Conservation (phyloP, 1,140 invertebrate species). For the Antheraea mylitta region DNA sequence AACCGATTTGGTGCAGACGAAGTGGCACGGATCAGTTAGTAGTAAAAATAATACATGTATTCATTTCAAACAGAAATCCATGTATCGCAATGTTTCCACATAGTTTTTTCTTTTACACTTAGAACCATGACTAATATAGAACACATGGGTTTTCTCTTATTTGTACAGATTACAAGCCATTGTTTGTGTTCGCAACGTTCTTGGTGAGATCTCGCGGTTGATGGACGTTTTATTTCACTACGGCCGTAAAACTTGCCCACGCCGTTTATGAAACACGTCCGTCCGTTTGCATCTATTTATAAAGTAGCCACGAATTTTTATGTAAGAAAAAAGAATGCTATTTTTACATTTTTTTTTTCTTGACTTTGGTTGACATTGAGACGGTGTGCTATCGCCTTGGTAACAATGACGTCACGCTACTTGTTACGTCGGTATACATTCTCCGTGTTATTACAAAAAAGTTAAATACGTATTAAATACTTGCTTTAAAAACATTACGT, state of each 20-base stretch:
- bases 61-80: neutral
- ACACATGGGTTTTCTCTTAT: slow-evolving; percentile 5
- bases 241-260: neutral
- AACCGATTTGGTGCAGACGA: no score
- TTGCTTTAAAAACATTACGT: no score
- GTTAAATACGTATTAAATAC: no score
- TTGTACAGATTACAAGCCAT: slow-evolving; percentile 6
- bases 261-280: slow-evolving; percentile 6
- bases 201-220: neutral
- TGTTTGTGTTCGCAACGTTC: slow-evolving; percentile 3
- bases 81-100: neutral
- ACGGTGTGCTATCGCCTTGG: neutral
- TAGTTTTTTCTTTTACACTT: neutral
- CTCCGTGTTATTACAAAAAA: no score
- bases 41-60: no score
- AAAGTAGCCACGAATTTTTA: slow-evolving; percentile 4
- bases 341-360: neutral
- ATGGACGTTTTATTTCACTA: slow-evolving; percentile 9
- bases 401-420: neutral
- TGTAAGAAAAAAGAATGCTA: neutral
- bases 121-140: slow-evolving; percentile 2
- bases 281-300: slow-evolving; percentile 5
- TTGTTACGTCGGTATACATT: no score
- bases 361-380: slow-evolving; percentile 10
- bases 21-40: no score